Conservation (phyloP, 1,140 invertebrate species). For the Palaemon carinicauda region DNA sequence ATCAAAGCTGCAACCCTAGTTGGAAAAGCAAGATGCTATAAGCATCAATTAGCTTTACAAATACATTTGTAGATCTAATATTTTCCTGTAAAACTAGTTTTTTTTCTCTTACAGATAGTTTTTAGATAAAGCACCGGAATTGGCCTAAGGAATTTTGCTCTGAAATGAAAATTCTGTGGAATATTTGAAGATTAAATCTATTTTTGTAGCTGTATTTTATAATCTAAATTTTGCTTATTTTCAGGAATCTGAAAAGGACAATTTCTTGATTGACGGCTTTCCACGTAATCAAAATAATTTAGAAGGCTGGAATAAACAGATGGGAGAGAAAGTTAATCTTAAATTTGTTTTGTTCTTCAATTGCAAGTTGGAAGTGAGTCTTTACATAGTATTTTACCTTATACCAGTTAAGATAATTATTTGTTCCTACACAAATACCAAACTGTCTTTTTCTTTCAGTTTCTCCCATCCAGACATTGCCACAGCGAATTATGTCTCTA, state of each 20-base stretch:
- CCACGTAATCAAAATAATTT: slow-evolving; percentile 97
- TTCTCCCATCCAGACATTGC: no score
- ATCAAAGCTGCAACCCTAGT: no score
- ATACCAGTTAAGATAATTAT: no score
- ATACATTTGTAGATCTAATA: not conserved
- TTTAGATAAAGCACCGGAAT: not conserved
- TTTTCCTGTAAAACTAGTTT: not conserved
- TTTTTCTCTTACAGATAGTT: not conserved
- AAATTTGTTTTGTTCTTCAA: slow-evolving; percentile 94
- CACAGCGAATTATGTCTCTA: no score
- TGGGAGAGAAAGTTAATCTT: slow-evolving; percentile 85
- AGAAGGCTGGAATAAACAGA: slow-evolving; percentile 90
- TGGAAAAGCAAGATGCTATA: no score
- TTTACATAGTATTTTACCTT: not conserved
- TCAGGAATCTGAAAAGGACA: slow-evolving; percentile 70
- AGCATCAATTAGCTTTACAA: no score
- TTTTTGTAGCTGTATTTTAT: not conserved
- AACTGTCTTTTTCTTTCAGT: no score
- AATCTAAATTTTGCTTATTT: slow-evolving; percentile 20
- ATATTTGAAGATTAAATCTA: not conserved
- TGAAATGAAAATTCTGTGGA: not conserved
- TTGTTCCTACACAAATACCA: no score
- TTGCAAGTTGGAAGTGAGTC: slow-evolving; percentile 78
- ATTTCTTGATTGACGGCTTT: slow-evolving; percentile 98
- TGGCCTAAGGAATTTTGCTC: no score